phyloP scores from a whole-genome alignment of 2,888 invertebrate genomes.

The Miltochrista miniata region DNA sequence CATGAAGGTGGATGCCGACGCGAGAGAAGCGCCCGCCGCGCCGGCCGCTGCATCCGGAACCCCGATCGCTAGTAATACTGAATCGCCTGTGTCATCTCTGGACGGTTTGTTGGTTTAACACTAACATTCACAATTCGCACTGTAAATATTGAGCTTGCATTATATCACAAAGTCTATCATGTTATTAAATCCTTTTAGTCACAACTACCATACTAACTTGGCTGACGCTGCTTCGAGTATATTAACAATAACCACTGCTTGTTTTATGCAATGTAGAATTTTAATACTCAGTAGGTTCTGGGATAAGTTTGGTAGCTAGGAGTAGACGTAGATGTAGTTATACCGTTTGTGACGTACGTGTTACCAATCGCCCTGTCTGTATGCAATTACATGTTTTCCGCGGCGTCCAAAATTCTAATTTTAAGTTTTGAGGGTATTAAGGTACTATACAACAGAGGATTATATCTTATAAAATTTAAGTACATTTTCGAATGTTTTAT shows the following conservation, averaged over 20 bases:
- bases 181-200: constrained; percentile 15
- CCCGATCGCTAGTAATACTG: constrained; percentile 71
- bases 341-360: background rate
- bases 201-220: constrained; percentile 39
- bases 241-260: constrained; percentile 17
- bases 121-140: constrained; percentile 50
- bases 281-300: background rate
- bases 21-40: constrained; percentile 60
- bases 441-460: too few species aligned
- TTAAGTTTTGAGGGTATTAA: too few species aligned
- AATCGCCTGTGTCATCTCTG: constrained; percentile 74
- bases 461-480: too few species aligned
- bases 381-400: too few species aligned
- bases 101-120: constrained; percentile 75
- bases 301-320: background rate
- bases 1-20: constrained; percentile 69
- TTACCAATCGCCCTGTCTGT: too few species aligned
- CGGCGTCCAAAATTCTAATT: too few species aligned
- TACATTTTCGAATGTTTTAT: too few species aligned
- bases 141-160: constrained; percentile 50
- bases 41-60: constrained; percentile 53
- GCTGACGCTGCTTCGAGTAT: constrained; percentile 34
- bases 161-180: constrained; percentile 29
- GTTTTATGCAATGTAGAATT: constrained; percentile 6
- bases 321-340: background rate